Evolutionary conservation across 2,113 vertebrate species (phyloP).

Genomic region (Tyrannus savana): DNA sequence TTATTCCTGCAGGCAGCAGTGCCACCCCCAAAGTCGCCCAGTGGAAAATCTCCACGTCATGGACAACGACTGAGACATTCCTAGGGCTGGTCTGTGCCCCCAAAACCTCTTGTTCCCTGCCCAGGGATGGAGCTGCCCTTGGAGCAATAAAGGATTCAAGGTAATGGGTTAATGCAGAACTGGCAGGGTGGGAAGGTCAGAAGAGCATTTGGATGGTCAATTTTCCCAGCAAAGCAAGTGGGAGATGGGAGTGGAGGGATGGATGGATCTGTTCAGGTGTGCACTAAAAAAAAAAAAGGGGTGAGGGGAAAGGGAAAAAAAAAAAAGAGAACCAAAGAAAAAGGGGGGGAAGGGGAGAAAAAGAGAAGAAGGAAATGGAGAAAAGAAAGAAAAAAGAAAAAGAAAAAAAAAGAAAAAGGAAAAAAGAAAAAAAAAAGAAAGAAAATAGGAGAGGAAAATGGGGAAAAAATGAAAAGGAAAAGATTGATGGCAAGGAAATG

Average conservation of each 20-base stretch:
- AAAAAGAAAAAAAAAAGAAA: fast-evolving
- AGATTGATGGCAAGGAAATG: neutral
- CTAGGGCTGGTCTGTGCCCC: neutral
- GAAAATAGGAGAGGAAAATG: neutral
- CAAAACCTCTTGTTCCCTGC: fast-evolving
- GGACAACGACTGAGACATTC: neutral
- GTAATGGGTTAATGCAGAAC: neutral
- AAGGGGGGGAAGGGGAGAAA: too few species aligned
- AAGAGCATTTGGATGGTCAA: neutral
- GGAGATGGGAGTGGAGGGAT: neutral
- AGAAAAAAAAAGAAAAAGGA: fast-evolving
- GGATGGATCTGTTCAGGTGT: neutral
- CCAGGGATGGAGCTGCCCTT: neutral
- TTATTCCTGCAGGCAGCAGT: neutral
- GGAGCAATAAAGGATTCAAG: neutral
- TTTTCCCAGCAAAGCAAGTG: neutral
- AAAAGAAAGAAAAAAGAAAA: neutral
- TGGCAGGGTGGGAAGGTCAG: neutral
- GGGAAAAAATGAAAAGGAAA: too few species aligned
- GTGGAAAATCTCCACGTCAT: neutral
- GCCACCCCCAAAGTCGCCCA: neutral
- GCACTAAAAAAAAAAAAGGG: fast-evolving
- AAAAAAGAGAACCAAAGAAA: too few species aligned
- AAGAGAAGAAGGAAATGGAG: too few species aligned
- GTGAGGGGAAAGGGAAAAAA: fast-evolving